These are phyloP conservation scores for Scaptomyza flava DNA, from an alignment of 2,888 invertebrate genomes.

Conservation along the genomic window DNA sequence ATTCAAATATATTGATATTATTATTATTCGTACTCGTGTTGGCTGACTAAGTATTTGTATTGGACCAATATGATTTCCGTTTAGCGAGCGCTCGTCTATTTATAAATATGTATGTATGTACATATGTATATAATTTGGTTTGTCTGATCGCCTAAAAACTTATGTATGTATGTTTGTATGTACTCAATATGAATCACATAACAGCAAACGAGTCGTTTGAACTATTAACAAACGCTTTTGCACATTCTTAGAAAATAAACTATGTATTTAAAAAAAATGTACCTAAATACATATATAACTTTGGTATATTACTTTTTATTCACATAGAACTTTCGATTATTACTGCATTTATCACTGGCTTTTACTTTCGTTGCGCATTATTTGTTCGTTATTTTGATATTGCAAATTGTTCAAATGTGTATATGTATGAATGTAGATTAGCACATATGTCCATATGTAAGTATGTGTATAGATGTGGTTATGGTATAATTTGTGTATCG, in stretches of 20 bases:
- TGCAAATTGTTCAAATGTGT: constrained; percentile 38
- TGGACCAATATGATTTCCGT: constrained; percentile 73
- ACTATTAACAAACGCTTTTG: constrained; percentile 37
- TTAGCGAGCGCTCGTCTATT: constrained; percentile 61
- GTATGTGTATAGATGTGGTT: constrained; percentile 34
- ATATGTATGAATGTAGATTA: constrained; percentile 22
- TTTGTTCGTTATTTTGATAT: constrained; percentile 43
- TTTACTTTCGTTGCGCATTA: constrained; percentile 39
- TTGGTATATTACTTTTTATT: constrained; percentile 25
- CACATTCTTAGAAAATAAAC: constrained; percentile 17
- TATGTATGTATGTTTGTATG: constrained; percentile 29
- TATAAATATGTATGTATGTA: constrained; percentile 59
- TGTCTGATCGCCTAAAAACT: constrained; percentile 51
- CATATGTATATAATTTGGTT: constrained; percentile 53
- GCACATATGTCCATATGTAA: constrained; percentile 27
- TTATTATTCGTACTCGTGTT: constrained; percentile 43
- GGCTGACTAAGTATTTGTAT: constrained; percentile 40
- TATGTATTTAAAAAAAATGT: constrained; percentile 12
- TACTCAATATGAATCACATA: constrained; percentile 75
- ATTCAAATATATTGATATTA: constrained; percentile 44
- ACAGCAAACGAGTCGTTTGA: constrained; percentile 59
- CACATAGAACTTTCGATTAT: constrained; percentile 49
- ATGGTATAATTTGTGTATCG: constrained; percentile 63
- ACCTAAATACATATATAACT: not conserved
- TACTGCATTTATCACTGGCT: constrained; percentile 17